These are phyloP conservation scores for Helleia helle DNA, from an alignment of 2,888 invertebrate genomes.

Conservation along the genomic window DNA sequence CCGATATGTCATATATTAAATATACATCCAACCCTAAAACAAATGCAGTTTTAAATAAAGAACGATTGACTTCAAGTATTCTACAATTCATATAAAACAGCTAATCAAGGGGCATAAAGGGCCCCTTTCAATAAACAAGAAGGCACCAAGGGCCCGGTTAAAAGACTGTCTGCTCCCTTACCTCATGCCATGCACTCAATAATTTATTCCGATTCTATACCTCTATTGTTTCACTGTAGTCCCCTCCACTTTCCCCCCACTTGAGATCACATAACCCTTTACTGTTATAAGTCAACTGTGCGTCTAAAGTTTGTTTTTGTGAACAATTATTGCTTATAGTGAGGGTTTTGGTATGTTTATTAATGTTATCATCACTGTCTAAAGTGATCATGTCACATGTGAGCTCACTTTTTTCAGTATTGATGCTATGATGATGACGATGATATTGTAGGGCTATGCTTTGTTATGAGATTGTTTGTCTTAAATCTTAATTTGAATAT, in stretches of 20 bases:
- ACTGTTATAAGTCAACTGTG: slow-evolving; percentile 50
- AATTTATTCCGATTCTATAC: slow-evolving; percentile 49
- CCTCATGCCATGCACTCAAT: slow-evolving; percentile 48
- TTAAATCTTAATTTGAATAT: too few relatives aligned
- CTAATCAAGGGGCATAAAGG: slow-evolving; percentile 11
- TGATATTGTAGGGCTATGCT: too few relatives aligned
- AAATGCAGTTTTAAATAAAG: slow-evolving; percentile 3
- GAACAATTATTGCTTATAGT: too few relatives aligned
- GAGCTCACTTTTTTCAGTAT: too few relatives aligned
- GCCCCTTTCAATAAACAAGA: slow-evolving; percentile 22
- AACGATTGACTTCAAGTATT: slow-evolving; percentile 4
- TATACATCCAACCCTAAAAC: neutral
- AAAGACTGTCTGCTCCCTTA: slow-evolving; percentile 45
- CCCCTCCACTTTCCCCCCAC: slow-evolving; percentile 31
- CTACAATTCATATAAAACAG: slow-evolving; percentile 5
- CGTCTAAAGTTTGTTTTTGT: slow-evolving; percentile 36
- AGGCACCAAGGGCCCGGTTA: slow-evolving; percentile 32
- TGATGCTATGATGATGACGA: too few relatives aligned
- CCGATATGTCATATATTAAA: neutral
- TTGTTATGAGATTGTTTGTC: too few relatives aligned
- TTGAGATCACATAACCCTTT: slow-evolving; percentile 50
- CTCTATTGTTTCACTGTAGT: slow-evolving; percentile 26
- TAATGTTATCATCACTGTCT: too few relatives aligned
- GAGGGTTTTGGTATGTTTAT: too few relatives aligned
- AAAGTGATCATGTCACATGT: too few relatives aligned